These are phyloP conservation scores for Falco novaeseelandiae DNA, from an alignment of 2,797 vertebrate species.

Conservation along the genomic window DNA sequence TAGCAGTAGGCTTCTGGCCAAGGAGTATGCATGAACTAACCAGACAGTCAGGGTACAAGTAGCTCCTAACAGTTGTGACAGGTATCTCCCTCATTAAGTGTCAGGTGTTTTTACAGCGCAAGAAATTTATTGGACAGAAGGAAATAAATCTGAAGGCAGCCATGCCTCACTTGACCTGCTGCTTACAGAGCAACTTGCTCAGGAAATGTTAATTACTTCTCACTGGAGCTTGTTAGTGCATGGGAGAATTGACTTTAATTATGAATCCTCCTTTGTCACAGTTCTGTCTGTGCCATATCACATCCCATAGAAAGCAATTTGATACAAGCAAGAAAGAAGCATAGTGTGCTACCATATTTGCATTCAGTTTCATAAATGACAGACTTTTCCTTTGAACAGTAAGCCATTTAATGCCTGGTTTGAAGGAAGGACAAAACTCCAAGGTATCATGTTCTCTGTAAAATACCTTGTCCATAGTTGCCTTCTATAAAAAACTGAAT, in stretches of 20 bases:
- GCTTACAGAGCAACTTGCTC: background rate
- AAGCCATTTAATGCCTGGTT: background rate
- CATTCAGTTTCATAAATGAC: background rate
- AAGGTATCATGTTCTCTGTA: background rate
- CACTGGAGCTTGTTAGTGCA: background rate
- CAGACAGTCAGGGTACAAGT: accelerated
- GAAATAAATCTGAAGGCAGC: background rate
- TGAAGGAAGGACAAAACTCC: background rate
- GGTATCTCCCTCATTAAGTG: background rate
- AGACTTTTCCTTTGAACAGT: background rate
- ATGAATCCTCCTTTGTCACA: background rate
- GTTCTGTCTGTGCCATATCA: background rate
- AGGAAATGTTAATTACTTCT: background rate
- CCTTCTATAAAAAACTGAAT: background rate
- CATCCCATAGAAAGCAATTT: background rate
- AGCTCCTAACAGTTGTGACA: background rate
- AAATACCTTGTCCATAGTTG: background rate
- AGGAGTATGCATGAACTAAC: background rate
- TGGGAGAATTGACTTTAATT: background rate
- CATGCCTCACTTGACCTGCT: background rate
- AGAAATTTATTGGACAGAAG: background rate
- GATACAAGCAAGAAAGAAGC: background rate
- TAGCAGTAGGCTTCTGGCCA: background rate
- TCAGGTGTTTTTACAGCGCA: background rate
- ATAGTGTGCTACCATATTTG: background rate